A percentile compares a stretch with the other conserved stretches of the same genome.
Evolutionary conservation across 1,140 invertebrate genomes (phyloP).

Genomic region (Drosophila kepulauana): DNA sequence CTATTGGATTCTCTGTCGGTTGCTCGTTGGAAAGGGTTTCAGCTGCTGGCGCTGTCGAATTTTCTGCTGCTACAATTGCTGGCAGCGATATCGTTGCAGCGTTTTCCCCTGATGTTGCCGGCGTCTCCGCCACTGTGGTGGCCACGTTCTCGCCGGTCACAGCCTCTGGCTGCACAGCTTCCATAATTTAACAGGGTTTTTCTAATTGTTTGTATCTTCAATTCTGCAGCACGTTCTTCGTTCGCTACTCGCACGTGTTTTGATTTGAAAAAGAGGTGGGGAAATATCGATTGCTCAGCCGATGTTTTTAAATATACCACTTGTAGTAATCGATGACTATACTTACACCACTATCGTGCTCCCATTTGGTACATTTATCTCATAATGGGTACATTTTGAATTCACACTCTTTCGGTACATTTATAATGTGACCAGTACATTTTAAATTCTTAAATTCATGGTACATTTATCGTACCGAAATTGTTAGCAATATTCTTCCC

Average conservation of each 20-base stretch:
- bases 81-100: not conserved
- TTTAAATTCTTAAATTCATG: no score
- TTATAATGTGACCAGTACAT: no score
- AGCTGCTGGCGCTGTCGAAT: not conserved
- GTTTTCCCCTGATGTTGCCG: not conserved
- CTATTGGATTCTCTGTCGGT: not conserved
- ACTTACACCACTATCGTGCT: not conserved
- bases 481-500: no score
- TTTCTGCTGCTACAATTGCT: not conserved
- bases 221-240: slow-evolving; percentile 6
- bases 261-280: slow-evolving; percentile 1
- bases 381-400: no score
- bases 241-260: slow-evolving; percentile 36
- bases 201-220: not conserved
- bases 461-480: no score
- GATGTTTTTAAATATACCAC: not conserved
- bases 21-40: not conserved
- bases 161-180: slow-evolving; percentile 19
- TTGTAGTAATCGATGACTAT: not conserved
- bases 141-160: not conserved
- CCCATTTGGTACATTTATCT: no score
- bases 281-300: not conserved
- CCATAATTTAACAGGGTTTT: slow-evolving; percentile 16
- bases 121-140: not conserved
- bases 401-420: no score